Evolutionary conservation across 2,113 vertebrate species (phyloP).

Genomic region (Corythoichthys intestinalis): DNA sequence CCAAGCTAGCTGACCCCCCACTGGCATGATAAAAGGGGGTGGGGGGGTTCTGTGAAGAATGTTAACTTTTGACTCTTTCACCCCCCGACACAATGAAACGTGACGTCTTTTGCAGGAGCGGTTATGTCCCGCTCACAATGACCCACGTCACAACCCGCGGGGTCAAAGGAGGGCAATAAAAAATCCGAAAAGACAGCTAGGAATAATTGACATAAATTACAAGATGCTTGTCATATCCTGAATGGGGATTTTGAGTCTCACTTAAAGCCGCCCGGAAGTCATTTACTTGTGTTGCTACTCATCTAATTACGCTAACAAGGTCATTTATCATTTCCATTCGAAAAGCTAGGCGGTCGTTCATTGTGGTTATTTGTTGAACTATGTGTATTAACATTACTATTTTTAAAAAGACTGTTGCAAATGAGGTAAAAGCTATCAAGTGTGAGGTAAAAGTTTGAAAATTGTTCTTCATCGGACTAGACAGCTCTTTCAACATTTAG

Average conservation of each 20-base stretch:
- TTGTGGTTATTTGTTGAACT: too few relatives aligned
- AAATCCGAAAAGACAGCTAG: constrained; percentile 8
- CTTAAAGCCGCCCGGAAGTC: background rate
- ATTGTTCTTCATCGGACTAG: too few relatives aligned
- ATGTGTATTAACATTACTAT: too few relatives aligned
- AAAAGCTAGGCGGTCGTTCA: background rate
- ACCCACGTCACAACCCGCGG: constrained; percentile 40
- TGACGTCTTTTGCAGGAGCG: constrained; percentile 52
- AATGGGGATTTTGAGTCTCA: constrained; percentile 21
- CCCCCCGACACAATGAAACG: constrained; percentile 57
- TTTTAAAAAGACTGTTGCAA: too few relatives aligned
- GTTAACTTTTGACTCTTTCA: constrained; percentile 58
- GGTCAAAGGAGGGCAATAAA: constrained; percentile 64
- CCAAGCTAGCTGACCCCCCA: constrained; percentile 46
- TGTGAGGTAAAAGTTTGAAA: too few relatives aligned
- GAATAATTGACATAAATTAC: constrained; percentile 51
- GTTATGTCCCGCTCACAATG: constrained; percentile 63
- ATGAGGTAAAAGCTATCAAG: too few relatives aligned
- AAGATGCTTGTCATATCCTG: constrained; percentile 53
- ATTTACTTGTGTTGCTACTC: constrained; percentile 24
- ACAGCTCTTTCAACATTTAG: too few relatives aligned
- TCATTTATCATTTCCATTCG: background rate
- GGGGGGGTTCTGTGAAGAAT: constrained; percentile 40
- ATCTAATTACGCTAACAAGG: background rate
- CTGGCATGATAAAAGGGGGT: constrained; percentile 53